phyloP scores from a whole-genome alignment of 1,140 invertebrate species.

The Lucilia cuprina region DNA sequence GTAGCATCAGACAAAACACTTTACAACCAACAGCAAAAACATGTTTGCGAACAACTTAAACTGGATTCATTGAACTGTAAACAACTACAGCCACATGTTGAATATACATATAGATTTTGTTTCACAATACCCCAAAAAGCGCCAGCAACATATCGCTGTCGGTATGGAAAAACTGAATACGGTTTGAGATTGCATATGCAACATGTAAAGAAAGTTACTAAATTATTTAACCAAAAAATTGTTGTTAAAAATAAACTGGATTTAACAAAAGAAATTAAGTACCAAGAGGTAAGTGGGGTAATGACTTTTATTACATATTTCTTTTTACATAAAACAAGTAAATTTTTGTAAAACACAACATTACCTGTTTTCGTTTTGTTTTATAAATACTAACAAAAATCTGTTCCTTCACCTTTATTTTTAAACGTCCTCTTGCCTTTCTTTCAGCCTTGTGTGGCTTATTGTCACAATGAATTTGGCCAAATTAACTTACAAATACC shows the following conservation, averaged over 20 bases:
- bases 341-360: neutral
- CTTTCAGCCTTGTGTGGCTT: neutral
- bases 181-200: neutral
- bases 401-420: neutral
- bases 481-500: neutral
- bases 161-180: neutral
- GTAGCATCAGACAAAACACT: neutral
- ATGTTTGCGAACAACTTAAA: constrained; percentile 29
- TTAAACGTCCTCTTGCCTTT: neutral
- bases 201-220: constrained; percentile 21
- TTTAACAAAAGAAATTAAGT: neutral
- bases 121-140: neutral
- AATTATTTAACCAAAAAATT: constrained; percentile 31
- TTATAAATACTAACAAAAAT: neutral
- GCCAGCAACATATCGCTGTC: constrained; percentile 13
- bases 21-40: neutral
- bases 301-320: too few relatives aligned
- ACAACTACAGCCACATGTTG: neutral
- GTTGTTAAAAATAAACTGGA: constrained; percentile 26
- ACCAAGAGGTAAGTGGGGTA: neutral
- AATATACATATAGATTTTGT: neutral
- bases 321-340: neutral
- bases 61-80: neutral
- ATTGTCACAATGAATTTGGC: neutral
- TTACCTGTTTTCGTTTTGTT: neutral